Evolutionary conservation across 2,797 vertebrate genomes (phyloP), one percentile per base, ranked within the genome.

Genomic region (Emys orbicularis): DNA sequence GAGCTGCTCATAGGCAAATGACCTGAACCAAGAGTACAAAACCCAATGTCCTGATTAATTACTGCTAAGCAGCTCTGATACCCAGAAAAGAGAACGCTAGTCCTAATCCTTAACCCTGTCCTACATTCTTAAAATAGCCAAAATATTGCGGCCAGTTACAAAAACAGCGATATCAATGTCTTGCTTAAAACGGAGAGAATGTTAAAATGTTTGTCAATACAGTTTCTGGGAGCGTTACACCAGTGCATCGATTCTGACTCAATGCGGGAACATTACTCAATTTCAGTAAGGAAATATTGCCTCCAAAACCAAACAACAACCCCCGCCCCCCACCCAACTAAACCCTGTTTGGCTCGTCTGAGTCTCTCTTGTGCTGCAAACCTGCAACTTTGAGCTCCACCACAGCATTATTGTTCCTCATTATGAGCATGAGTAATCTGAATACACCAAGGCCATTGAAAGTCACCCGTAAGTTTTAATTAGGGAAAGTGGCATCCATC

Each of bases 121-220:
- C 98, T 98, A 98, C 98, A 98, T 98, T 98, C 98, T 98, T 98
- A 98, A 98, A 98, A 98, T 98, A 98, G 97, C 98, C 98, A 98
- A 98, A 98, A 98, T 98, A 98, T 98, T 97, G 98, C 98, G 98
- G 98, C 98, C 97, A 98, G 98, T 95, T 97, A 97, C 94, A 96
- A 97, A 98, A 98, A 98, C 98, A 93, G 86, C 12, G 85, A 95
- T 94, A 96, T 91, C 94, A 96, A 97, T 82, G 94, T 92, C 95
- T 84, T n/a, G 56, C 82, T 96, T 81, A 41, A 88, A 93, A 87
- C 76, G n/a, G 91, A 93, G 83, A 84, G 9, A 37, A 3, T 37
- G 84, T 92, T 65, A 59, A 88, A 93, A 90, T 88, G 84, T 94
- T 89, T 92, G 72, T 80, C 97, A 94, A 65, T 72, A 47, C 44